These are phyloP conservation scores for Nomada hirtipes DNA, from an alignment of 2,888 invertebrate genomes.

Conservation along the genomic window DNA sequence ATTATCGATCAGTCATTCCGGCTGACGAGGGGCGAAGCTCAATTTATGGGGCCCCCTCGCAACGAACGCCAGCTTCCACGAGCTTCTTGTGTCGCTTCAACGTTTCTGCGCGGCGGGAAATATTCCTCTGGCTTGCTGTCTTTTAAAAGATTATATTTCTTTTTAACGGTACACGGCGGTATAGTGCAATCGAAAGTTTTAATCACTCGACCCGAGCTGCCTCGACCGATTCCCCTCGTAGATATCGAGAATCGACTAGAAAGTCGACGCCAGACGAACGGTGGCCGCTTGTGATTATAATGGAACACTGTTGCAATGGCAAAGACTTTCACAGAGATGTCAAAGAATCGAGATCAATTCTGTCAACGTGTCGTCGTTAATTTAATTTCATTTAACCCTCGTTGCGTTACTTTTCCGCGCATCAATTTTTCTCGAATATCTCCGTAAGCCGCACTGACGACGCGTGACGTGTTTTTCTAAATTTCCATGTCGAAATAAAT, in stretches of 20 bases:
- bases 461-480: not conserved
- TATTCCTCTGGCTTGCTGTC: not conserved
- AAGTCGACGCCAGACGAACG: not conserved
- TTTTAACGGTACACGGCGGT: not conserved
- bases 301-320: too few species aligned
- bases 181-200: not conserved
- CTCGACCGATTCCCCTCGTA: not conserved
- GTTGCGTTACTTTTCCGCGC: not conserved
- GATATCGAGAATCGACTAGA: not conserved
- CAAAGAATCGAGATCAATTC: too few species aligned
- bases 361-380: too few species aligned
- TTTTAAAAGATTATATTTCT: not conserved
- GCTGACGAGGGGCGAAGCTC: constrained; percentile 41
- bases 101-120: constrained; percentile 6
- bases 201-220: not conserved
- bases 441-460: not conserved
- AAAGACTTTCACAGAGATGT: too few species aligned
- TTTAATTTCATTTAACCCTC: too few species aligned
- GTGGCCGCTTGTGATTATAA: too few species aligned
- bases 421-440: not conserved
- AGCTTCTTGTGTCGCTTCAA: constrained; percentile 42
- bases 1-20: constrained; percentile 67
- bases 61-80: constrained; percentile 6
- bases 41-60: constrained; percentile 29
- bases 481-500: constrained; percentile 13